Evolutionary conservation across 2,888 invertebrate genomes (phyloP).

Genomic region (Drosophila borborema): DNA sequence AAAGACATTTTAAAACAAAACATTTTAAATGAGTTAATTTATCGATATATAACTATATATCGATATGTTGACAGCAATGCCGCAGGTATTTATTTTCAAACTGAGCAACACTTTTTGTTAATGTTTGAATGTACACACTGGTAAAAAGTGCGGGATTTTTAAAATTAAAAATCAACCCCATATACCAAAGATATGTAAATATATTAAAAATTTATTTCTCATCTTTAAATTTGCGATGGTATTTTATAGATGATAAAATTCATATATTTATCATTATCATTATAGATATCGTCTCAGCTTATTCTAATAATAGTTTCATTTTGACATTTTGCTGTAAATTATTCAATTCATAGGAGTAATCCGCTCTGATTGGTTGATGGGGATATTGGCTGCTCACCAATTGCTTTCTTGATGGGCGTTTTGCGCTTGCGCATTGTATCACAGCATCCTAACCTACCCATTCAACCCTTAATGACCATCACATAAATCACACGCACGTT

Average conservation of each 20-base stretch:
- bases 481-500: constrained; percentile 36
- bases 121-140: constrained; percentile 20
- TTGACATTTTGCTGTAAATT: not conserved
- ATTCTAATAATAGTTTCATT: not conserved
- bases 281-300: not conserved
- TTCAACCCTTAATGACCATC: constrained; percentile 50
- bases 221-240: not conserved
- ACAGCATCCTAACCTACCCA: constrained; percentile 54
- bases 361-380: constrained; percentile 36
- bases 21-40: not conserved
- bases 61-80: not conserved
- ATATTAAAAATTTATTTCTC: not conserved
- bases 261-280: not conserved
- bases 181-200: not conserved
- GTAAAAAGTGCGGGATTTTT: constrained; percentile 10
- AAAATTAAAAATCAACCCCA: not conserved
- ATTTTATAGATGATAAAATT: not conserved
- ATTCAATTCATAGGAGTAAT: not conserved
- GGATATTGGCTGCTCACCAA: constrained; percentile 44
- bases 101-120: not conserved
- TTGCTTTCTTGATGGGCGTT: constrained; percentile 55
- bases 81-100: not conserved
- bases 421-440: constrained; percentile 68
- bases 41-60: constrained; percentile 9
- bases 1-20: not conserved